Evolutionary conservation across 2,797 vertebrate genomes (phyloP).

Genomic region (Chromis chromis): DNA sequence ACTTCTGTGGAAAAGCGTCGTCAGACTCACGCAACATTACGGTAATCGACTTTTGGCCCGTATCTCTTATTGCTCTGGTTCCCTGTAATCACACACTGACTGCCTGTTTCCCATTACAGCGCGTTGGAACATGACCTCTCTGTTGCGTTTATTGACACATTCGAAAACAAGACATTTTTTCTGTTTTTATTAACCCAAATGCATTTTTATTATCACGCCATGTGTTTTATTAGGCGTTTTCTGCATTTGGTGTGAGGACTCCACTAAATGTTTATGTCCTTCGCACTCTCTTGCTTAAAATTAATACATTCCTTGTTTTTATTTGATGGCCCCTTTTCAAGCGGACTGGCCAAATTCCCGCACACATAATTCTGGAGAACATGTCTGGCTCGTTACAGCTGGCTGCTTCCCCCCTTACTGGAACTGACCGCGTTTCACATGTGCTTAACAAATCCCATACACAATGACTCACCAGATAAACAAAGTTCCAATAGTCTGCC

Average conservation of each 20-base stretch:
- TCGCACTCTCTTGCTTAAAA: neutral
- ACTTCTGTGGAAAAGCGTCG: constrained; percentile 60
- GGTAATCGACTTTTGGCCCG: constrained; percentile 71
- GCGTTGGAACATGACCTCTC: constrained; percentile 64
- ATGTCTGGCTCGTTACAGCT: constrained; percentile 52
- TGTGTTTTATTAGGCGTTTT: neutral
- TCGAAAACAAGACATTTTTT: constrained; percentile 62
- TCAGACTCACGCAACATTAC: constrained; percentile 69
- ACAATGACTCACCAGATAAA: constrained; percentile 81
- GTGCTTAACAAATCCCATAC: constrained; percentile 76
- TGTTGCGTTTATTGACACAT: constrained; percentile 55
- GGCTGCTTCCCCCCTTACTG: constrained; percentile 79
- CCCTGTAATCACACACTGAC: constrained; percentile 70
- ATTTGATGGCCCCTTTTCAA: constrained; percentile 8
- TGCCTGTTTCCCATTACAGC: constrained; percentile 74
- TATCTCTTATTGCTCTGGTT: constrained; percentile 55
- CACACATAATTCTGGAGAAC: constrained; percentile 44
- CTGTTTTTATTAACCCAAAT: constrained; percentile 45
- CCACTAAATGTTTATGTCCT: neutral
- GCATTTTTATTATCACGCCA: constrained; percentile 46
- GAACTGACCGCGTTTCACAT: constrained; percentile 78
- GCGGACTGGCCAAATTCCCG: constrained; percentile 23
- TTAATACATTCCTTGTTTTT: neutral
- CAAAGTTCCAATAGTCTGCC: constrained; percentile 69
- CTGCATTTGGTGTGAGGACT: neutral